Evolutionary conservation across 2,888 invertebrate species (phyloP).

Genomic region (Cacoxenus indagator): DNA sequence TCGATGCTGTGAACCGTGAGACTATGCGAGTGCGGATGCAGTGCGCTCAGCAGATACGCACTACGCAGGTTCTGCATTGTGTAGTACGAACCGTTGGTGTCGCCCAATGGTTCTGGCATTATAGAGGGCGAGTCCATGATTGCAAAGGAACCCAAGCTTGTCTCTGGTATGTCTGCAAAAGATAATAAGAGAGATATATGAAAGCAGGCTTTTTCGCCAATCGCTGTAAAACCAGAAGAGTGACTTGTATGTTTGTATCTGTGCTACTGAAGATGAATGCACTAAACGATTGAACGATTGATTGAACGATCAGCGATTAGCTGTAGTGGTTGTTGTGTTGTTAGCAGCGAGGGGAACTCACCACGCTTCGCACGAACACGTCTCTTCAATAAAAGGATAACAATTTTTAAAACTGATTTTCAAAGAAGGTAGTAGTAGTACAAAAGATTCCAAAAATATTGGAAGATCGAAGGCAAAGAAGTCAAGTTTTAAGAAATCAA

Average conservation of each 20-base stretch:
- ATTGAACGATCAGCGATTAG: neutral
- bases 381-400: conserved; percentile 56
- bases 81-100: conserved; percentile 67
- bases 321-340: conserved; percentile 21
- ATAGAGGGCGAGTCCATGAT: conserved; percentile 69
- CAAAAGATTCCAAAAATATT: conserved; percentile 27
- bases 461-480: conserved; percentile 37
- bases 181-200: neutral
- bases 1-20: conserved; percentile 77
- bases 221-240: no score
- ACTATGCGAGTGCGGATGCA: conserved; percentile 68
- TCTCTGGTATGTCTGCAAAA: conserved; percentile 65
- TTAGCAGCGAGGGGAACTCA: conserved; percentile 48
- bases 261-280: conserved; percentile 8
- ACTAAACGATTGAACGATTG: neutral
- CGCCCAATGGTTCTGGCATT: conserved; percentile 68
- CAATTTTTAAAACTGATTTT: conserved; percentile 55
- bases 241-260: no score
- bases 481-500: conserved; percentile 34
- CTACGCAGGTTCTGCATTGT: conserved; percentile 68
- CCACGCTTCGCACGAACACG: conserved; percentile 55
- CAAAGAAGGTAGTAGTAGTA: conserved; percentile 3
- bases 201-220: no score
- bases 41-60: conserved; percentile 68
- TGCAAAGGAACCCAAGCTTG: conserved; percentile 63